Percentiles rank a stretch among this genome's conserved stretches.
Evolutionary conservation across 64 coral and sea anemone genomes (phyloP).

Genomic region (Platygyra sinensis): DNA sequence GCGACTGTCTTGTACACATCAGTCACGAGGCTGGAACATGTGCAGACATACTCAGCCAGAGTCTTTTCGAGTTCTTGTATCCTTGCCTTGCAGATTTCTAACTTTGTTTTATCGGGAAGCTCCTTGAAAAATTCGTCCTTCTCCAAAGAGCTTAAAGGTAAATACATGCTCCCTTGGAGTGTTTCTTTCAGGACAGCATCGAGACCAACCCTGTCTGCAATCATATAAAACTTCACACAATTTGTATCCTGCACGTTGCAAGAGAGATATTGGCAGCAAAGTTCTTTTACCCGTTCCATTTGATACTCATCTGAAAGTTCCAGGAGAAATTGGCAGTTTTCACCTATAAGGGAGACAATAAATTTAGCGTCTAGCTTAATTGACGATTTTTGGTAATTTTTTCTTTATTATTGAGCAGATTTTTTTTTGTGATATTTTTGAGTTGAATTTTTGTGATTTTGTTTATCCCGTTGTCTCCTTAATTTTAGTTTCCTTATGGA

Average conservation of each 20-base stretch:
- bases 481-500: no score
- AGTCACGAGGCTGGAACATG: constrained; percentile 37
- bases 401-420: no score
- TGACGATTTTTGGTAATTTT: no score
- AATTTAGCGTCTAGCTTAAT: no score
- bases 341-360: not conserved
- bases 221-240: constrained; percentile 20
- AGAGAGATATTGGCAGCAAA: constrained; percentile 48
- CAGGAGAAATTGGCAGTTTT: constrained; percentile 57
- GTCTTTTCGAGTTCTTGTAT: constrained; percentile 59
- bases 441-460: no score
- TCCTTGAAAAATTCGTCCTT: constrained; percentile 7
- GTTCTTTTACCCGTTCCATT: constrained; percentile 37
- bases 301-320: constrained; percentile 66
- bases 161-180: constrained; percentile 31
- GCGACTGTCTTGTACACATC: constrained; percentile 45
- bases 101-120: constrained; percentile 39
- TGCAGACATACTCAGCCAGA: constrained; percentile 50
- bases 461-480: no score
- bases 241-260: constrained; percentile 27
- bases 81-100: constrained; percentile 46
- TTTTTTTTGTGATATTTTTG: no score
- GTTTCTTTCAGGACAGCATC: constrained; percentile 23
- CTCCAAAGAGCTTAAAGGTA: not conserved
- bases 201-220: constrained; percentile 49